These are phyloP conservation scores for Notolepis coatsorum DNA, from an alignment of 2,797 vertebrate species.

Conservation along the genomic window DNA sequence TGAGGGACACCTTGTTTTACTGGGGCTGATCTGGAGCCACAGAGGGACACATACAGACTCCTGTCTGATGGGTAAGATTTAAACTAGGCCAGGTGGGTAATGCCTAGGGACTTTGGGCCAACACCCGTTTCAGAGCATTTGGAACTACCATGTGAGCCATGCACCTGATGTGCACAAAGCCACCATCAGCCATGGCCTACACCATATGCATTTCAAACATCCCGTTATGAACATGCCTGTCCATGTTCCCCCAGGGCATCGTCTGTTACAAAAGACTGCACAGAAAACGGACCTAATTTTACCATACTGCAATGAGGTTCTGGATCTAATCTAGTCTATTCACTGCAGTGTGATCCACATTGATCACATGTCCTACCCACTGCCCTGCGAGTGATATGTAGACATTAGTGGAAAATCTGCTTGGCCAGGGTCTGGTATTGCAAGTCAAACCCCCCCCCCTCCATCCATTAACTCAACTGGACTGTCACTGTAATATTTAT, in stretches of 20 bases:
- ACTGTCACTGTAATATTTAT: too few species aligned
- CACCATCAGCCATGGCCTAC: slow-evolving; percentile 8
- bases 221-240: too few species aligned
- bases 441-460: not conserved
- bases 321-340: slow-evolving; percentile 5
- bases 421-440: slow-evolving; percentile 8
- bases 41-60: too few species aligned
- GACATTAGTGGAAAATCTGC: slow-evolving; percentile 7
- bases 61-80: too few species aligned
- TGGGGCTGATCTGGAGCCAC: too few species aligned
- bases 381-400: slow-evolving; percentile 7
- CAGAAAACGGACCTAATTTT: slow-evolving; percentile 5
- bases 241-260: slow-evolving; percentile 7
- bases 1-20: too few species aligned
- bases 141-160: slow-evolving; percentile 12
- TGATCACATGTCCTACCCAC: slow-evolving; percentile 1
- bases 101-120: too few species aligned
- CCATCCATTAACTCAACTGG: too few species aligned
- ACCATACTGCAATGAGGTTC: not conserved
- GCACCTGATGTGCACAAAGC: slow-evolving; percentile 10
- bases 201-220: too few species aligned
- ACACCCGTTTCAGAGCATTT: slow-evolving; percentile 5
- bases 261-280: slow-evolving; percentile 13
- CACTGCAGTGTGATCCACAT: slow-evolving; percentile 10
- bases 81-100: too few species aligned